These are phyloP conservation scores for Neria commutata DNA, from an alignment of 2,888 invertebrate genomes.

Conservation along the genomic window DNA sequence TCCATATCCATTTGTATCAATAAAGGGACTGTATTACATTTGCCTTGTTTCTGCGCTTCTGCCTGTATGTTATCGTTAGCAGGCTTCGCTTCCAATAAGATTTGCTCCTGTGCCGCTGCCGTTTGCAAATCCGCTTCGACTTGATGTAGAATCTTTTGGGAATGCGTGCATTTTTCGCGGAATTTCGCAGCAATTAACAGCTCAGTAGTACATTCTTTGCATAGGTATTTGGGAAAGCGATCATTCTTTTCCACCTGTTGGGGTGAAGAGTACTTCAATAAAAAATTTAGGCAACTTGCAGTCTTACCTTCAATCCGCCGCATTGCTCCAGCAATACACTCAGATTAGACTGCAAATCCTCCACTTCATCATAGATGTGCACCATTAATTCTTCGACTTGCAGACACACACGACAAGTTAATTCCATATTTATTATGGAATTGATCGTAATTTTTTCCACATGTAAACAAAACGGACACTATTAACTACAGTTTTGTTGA, in stretches of 20 bases:
- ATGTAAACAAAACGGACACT: too few relatives aligned
- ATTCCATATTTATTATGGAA: slow-evolving; percentile 35
- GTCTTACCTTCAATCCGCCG: slow-evolving; percentile 44
- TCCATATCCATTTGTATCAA: too few relatives aligned
- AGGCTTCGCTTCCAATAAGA: too few relatives aligned
- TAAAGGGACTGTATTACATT: too few relatives aligned
- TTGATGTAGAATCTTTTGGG: slow-evolving; percentile 38
- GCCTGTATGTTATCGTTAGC: too few relatives aligned
- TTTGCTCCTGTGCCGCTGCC: too few relatives aligned
- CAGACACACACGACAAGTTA: slow-evolving; percentile 54
- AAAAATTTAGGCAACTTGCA: not conserved
- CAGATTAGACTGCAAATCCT: slow-evolving; percentile 49
- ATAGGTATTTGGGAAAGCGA: slow-evolving; percentile 52
- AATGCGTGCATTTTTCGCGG: slow-evolving; percentile 50
- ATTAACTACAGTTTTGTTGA: too few relatives aligned
- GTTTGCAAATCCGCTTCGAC: not conserved
- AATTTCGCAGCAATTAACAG: slow-evolving; percentile 54
- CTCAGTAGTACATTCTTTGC: slow-evolving; percentile 55
- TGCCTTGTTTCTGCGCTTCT: too few relatives aligned
- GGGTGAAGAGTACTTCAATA: not conserved
- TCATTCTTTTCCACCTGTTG: slow-evolving; percentile 45
- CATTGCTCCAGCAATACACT: slow-evolving; percentile 47
- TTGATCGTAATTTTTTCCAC: too few relatives aligned
- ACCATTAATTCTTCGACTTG: slow-evolving; percentile 51
- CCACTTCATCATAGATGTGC: slow-evolving; percentile 52